Evolutionary conservation across 2,888 invertebrate genomes (phyloP).

Genomic region (Linnaemya tessellans): DNA sequence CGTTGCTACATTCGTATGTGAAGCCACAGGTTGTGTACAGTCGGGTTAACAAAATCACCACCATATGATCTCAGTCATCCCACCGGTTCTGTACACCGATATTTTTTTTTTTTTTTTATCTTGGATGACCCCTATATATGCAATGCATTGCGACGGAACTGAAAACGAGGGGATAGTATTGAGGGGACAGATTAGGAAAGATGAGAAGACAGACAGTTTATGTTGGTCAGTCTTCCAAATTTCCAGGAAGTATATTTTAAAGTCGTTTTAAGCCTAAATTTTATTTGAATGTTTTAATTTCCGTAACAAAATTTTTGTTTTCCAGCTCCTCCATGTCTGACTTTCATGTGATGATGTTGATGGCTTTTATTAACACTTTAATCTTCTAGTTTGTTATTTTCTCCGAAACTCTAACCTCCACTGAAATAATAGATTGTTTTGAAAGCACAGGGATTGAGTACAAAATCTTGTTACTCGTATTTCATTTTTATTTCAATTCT

Average conservation of each 20-base stretch:
- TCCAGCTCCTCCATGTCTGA: constrained; percentile 12
- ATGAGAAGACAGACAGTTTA: no score
- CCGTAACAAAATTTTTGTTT: constrained; percentile 15
- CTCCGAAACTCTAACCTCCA: constrained; percentile 11
- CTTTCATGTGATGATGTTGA: constrained; percentile 31
- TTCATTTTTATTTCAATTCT: neutral
- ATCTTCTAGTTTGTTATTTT: constrained; percentile 18
- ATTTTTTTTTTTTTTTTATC: no score
- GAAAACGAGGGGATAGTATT: no score
- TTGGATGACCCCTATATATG: no score
- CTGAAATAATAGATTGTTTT: constrained; percentile 12
- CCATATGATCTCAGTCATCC: no score
- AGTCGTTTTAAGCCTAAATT: constrained; percentile 4
- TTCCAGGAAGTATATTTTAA: neutral
- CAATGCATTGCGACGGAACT: no score
- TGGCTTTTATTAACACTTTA: constrained; percentile 33
- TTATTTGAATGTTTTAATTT: constrained; percentile 5
- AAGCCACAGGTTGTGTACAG: no score
- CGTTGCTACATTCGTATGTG: no score
- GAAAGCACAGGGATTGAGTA: constrained; percentile 12
- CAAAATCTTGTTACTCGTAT: neutral
- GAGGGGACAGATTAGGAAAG: no score
- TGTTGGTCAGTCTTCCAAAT: neutral
- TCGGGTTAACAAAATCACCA: no score
- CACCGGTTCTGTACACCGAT: no score